Evolutionary conservation across 2,113 vertebrate species (phyloP), one percentile per base, ranked within the genome.

Genomic region (Stegostoma tigrinum): DNA sequence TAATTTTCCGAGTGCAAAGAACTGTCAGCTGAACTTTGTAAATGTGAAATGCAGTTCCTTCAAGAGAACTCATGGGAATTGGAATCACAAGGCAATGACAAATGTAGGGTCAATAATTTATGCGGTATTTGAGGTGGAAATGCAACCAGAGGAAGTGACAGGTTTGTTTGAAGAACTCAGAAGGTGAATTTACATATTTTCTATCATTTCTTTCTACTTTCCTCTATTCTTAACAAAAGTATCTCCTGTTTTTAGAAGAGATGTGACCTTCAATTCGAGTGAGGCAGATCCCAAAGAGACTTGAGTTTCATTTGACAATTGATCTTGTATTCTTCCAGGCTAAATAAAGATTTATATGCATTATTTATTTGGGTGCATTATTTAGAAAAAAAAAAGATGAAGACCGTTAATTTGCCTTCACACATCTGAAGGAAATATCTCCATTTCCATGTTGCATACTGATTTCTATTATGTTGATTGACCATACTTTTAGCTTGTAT

Each of bases 61-160:
- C 15, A 98, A 97, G 96, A 98, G 97, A 95, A 96, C n/a, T 42
- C 98, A 97, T 0, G 98, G 98, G 97, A 97, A 98, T 96, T 97
- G 98, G 52, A 98, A 98, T 96, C 98, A 98, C 96, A 98, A 97
- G 68, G 97, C 98, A 1, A 68, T 97, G 0, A 97, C 98, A 85
- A 98, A 98, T 95, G 98, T 98, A 96, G 98, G 98, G 96, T 98
- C 98, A 95, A 98, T 98, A 96, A 98, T 99, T 97, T 98, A 98
- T 83, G 98, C 97, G 96, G 98, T 99, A 97, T 98, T 99, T 98
- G 99, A 99, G 97, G 98, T 99, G 97, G 99, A 99, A 96, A 98
- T 98, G 96, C 98, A 98, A 98, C 97, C 97, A 97, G 98, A 99
- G 98, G 99, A 99, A 99, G 99, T 99, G 98, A 99, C 99, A 99